Conservation (phyloP, 2,797 vertebrate genomes). For the Gymnodraco acuticeps region DNA sequence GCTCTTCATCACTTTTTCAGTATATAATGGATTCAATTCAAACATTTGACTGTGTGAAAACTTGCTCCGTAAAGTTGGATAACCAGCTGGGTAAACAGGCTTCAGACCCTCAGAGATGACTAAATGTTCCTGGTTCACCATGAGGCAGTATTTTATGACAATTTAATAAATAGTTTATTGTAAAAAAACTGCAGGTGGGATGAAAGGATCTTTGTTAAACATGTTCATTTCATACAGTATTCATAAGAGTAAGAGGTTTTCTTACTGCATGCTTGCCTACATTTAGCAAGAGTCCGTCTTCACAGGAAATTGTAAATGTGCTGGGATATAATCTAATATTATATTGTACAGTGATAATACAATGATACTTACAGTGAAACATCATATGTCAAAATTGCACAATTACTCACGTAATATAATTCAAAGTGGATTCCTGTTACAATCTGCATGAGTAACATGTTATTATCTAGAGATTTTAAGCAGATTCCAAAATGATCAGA, state of each 20-base stretch:
- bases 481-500: conserved; percentile 7
- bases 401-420: conserved; percentile 14
- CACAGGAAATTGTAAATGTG: conserved; percentile 39
- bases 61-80: no score
- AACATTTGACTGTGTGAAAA: no score
- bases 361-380: conserved; percentile 22
- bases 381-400: conserved; percentile 1
- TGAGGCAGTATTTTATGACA: no score
- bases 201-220: no score
- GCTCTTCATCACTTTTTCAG: background rate
- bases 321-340: conserved; percentile 13
- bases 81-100: no score
- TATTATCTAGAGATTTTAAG: conserved; percentile 14
- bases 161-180: no score
- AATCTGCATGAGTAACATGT: conserved; percentile 7
- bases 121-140: no score
- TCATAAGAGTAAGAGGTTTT: background rate
- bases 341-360: conserved; percentile 7
- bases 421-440: conserved; percentile 15
- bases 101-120: no score
- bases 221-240: no score
- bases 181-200: no score
- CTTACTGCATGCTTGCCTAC: conserved; percentile 12
- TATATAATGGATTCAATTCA: no score
- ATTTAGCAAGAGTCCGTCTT: conserved; percentile 18